These are phyloP conservation scores for Mormyrops attenuatus DNA, from an alignment of 2,797 vertebrate species.

Conservation along the genomic window DNA sequence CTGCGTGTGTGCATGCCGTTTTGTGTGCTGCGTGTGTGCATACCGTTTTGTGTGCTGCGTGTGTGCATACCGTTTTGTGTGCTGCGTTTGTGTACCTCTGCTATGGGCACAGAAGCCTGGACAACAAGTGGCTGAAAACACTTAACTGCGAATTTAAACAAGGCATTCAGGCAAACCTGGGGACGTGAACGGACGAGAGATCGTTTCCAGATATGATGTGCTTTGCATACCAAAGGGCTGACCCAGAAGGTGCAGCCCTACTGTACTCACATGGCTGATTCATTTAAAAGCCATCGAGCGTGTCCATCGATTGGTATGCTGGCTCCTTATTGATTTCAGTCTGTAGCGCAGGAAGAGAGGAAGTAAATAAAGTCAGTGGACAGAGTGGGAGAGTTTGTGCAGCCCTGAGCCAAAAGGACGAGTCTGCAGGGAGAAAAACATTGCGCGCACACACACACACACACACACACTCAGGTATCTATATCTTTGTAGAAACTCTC, in stretches of 20 bases:
- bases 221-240: neutral
- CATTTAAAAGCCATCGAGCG: neutral
- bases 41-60: neutral
- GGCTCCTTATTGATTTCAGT: constrained; percentile 2
- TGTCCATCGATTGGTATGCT: neutral
- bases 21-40: neutral
- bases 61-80: neutral
- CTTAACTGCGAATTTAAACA: neutral
- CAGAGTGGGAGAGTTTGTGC: neutral
- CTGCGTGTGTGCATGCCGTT: neutral
- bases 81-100: neutral
- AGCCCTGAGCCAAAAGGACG: neutral
- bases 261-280: neutral
- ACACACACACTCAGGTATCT: neutral
- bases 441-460: neutral
- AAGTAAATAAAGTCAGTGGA: neutral
- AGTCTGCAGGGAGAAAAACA: neutral
- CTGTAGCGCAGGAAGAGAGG: neutral
- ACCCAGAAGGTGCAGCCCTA: neutral
- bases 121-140: neutral
- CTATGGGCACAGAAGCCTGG: neutral
- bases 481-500: neutral
- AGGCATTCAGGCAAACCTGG: neutral
- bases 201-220: neutral
- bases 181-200: neutral